phyloP scores from a whole-genome alignment of 2,888 invertebrate genomes.

The Pogonocherus hispidulus region DNA sequence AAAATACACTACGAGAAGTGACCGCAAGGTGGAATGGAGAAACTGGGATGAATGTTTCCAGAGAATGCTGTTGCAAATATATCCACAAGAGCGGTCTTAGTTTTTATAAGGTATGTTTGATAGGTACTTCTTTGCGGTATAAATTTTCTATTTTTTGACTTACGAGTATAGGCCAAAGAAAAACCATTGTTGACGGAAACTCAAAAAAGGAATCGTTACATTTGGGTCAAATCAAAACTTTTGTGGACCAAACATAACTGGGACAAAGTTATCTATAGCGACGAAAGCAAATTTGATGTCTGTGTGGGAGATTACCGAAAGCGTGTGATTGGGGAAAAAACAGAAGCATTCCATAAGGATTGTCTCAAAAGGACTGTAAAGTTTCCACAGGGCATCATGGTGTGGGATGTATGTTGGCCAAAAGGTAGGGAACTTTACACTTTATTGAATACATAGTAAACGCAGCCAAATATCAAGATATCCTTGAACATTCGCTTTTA shows the following conservation, averaged over 20 bases:
- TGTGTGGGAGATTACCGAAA: conserved; percentile 12
- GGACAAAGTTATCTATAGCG: conserved; percentile 8
- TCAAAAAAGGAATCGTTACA: conserved; percentile 3
- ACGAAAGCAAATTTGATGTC: conserved; percentile 17
- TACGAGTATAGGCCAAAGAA: conserved; percentile 13
- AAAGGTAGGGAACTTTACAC: conserved; percentile 6
- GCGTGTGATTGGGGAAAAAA: conserved; percentile 11
- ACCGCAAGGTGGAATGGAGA: no score
- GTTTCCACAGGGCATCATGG: conserved; percentile 22
- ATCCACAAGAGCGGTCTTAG: no score
- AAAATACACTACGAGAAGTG: no score
- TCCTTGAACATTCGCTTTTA: conserved; percentile 14
- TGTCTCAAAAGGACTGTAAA: conserved; percentile 22
- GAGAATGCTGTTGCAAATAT: no score
- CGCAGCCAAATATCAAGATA: conserved; percentile 23
- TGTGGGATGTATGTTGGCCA: conserved; percentile 21
- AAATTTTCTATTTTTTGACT: no score
- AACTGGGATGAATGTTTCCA: no score
- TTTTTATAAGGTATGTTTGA: no score
- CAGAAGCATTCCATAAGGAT: conserved; percentile 20
- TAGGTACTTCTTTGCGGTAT: no score
- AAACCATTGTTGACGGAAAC: conserved; percentile 6
- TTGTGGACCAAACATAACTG: conserved; percentile 5
- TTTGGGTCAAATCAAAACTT: conserved; percentile 6
- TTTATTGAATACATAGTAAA: conserved; percentile 18